These are phyloP conservation scores for Microdon myrmicae DNA, from an alignment of 2,888 invertebrate genomes.

Conservation along the genomic window DNA sequence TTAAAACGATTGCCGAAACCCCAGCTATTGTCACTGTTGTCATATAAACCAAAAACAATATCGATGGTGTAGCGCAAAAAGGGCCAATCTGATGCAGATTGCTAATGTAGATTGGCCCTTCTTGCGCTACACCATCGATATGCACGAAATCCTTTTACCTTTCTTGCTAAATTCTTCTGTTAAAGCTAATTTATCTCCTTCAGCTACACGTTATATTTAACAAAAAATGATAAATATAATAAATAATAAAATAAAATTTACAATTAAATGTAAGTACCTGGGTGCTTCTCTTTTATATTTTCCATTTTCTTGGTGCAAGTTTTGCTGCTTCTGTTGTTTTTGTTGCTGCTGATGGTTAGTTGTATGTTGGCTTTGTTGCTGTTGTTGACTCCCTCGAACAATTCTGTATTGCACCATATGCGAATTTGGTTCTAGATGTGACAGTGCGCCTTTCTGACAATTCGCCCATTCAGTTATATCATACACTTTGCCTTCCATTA, in stretches of 20 bases:
- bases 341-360: conserved; percentile 58
- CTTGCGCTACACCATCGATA: too few species aligned
- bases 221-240: background rate
- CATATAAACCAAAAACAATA: too few species aligned
- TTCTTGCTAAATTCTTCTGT: too few species aligned
- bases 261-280: conserved; percentile 45
- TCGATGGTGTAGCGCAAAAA: too few species aligned
- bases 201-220: too few species aligned
- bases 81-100: too few species aligned
- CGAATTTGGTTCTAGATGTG: conserved; percentile 87
- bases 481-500: conserved; percentile 95
- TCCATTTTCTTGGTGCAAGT: conserved; percentile 55
- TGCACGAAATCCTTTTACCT: too few species aligned
- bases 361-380: conserved; percentile 62
- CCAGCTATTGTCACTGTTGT: too few species aligned
- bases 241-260: background rate
- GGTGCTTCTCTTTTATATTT: conserved; percentile 55
- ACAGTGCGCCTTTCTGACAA: conserved; percentile 75
- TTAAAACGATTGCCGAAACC: too few species aligned
- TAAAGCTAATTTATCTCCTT: too few species aligned
- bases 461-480: conserved; percentile 98
- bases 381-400: conserved; percentile 66
- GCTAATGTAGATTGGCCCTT: too few species aligned
- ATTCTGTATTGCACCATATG: conserved; percentile 82
- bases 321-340: conserved; percentile 55